Evolutionary conservation across 2,113 vertebrate genomes (phyloP).

Genomic region (Syngnathus floridae): DNA sequence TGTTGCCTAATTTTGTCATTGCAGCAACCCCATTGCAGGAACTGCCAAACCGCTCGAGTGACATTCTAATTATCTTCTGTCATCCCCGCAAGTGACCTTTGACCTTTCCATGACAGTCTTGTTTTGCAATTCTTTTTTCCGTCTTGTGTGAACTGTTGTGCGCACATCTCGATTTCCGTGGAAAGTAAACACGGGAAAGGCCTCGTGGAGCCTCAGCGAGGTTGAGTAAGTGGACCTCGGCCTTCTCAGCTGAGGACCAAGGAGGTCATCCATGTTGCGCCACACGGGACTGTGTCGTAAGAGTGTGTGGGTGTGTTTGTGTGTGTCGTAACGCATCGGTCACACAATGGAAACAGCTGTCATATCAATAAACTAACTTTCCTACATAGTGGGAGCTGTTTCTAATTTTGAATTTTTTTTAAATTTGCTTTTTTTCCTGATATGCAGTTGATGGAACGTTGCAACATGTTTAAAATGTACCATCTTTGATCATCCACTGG

Average conservation of each 20-base stretch:
- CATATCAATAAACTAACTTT: background rate
- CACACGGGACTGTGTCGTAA: background rate
- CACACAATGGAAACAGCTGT: background rate
- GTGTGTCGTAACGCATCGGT: background rate
- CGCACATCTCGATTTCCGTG: background rate
- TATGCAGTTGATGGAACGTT: no score
- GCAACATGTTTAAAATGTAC: conserved; percentile 51
- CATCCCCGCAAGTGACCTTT: no score
- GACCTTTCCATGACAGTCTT: no score
- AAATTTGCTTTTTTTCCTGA: no score
- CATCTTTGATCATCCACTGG: conserved; percentile 88
- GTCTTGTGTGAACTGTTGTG: no score
- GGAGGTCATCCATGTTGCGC: background rate
- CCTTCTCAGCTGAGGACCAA: background rate
- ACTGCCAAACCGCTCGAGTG: no score
- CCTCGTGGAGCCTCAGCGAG: background rate
- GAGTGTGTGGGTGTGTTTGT: no score
- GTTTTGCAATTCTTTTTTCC: no score
- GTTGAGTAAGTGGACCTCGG: background rate
- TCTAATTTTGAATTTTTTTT: no score
- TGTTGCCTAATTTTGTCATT: background rate
- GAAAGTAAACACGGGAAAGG: background rate
- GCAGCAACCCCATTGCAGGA: background rate
- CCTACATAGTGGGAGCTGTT: no score
- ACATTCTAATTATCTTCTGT: no score